Evolutionary conservation across 2,113 vertebrate species (phyloP).

Genomic region (Dipodomys ordii): DNA sequence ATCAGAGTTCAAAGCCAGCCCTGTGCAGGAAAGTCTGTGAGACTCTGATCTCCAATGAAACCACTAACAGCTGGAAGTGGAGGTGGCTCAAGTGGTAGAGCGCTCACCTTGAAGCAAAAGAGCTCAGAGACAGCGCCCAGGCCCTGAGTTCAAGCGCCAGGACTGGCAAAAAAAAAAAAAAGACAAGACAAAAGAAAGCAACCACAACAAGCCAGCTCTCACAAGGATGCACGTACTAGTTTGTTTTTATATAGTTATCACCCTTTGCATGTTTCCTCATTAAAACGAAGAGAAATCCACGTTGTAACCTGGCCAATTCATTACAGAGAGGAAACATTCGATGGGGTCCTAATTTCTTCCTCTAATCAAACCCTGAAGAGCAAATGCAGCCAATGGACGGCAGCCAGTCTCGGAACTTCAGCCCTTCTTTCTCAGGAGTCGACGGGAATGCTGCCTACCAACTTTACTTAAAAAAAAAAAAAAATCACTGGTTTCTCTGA

Average conservation of each 20-base stretch:
- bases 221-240: background rate
- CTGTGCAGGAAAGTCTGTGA: background rate
- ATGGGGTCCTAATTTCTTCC: background rate
- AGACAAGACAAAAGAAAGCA: too few relatives aligned
- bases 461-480: conserved; percentile 40
- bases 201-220: background rate
- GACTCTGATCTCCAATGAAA: background rate
- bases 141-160: too few relatives aligned
- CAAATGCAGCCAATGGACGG: background rate
- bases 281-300: conserved; percentile 29
- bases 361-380: background rate
- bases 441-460: background rate
- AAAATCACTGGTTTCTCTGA: conserved; percentile 20
- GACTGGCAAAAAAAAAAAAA: too few relatives aligned
- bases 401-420: background rate
- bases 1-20: too few relatives aligned
- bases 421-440: background rate
- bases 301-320: background rate
- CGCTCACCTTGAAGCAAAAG: too few relatives aligned
- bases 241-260: background rate
- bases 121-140: too few relatives aligned
- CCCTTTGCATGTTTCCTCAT: conserved; percentile 31
- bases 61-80: too few relatives aligned
- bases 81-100: too few relatives aligned
- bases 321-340: background rate